Conservation (phyloP, 2,888 invertebrate species). For the Dione vanillae region DNA sequence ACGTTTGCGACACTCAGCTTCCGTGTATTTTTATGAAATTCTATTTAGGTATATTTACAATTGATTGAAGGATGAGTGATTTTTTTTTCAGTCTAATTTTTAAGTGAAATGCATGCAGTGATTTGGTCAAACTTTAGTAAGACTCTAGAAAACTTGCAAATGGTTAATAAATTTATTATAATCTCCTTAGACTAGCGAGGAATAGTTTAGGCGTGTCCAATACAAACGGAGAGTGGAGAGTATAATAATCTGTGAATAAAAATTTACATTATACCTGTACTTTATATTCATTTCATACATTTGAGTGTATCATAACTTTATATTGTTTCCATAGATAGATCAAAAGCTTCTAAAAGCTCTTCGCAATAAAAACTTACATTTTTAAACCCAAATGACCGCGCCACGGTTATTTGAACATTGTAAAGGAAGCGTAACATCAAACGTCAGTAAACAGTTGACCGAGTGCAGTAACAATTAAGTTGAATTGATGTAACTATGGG, state of each 20-base stretch:
- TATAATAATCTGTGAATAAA: no score
- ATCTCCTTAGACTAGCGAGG: no score
- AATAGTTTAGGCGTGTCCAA: no score
- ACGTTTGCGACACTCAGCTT: slow-evolving; percentile 7
- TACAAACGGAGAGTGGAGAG: no score
- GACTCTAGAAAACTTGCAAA: no score
- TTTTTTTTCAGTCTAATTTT: no score
- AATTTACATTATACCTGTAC: no score
- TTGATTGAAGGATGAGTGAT: no score
- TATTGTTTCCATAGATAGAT: not conserved
- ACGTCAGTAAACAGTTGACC: slow-evolving; percentile 45
- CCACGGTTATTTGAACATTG: slow-evolving; percentile 27
- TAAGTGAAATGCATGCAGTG: no score
- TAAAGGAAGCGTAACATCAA: slow-evolving; percentile 41
- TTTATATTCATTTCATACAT: no score
- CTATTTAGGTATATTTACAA: not conserved
- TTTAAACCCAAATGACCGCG: slow-evolving; percentile 7
- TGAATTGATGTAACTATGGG: slow-evolving; percentile 74
- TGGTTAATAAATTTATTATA: no score
- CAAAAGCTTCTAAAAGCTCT: slow-evolving; percentile 2
- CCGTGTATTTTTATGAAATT: not conserved
- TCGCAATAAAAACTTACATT: slow-evolving; percentile 24
- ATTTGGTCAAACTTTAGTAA: no score
- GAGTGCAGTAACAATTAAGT: slow-evolving; percentile 70
- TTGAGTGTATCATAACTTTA: not conserved